A percentile compares a stretch with the other conserved stretches of the same genome.
Conservation (phyloP, 2,888 invertebrate species). For the Prenolepis imparis region DNA sequence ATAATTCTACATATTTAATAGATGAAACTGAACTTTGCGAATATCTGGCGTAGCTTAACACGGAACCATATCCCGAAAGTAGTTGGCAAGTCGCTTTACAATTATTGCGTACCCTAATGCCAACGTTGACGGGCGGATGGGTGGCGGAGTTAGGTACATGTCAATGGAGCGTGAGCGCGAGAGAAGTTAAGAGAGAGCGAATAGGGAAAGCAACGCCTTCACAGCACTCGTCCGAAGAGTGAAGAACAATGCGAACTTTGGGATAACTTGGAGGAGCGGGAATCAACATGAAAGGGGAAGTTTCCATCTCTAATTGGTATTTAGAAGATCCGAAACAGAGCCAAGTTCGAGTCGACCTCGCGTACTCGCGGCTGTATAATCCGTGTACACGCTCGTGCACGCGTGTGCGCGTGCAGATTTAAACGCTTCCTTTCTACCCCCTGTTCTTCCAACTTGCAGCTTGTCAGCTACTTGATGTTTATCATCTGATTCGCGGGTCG, state of each 20-base stretch:
- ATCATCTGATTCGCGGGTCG: slow-evolving; percentile 80
- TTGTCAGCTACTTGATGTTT: slow-evolving; percentile 79
- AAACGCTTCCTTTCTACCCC: slow-evolving; percentile 37
- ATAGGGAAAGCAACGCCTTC: slow-evolving; percentile 65
- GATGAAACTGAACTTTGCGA: slow-evolving; percentile 3
- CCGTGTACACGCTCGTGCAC: slow-evolving; percentile 32
- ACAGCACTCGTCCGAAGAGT: slow-evolving; percentile 69
- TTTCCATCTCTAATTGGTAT: slow-evolving; percentile 85
- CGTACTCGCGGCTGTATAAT: slow-evolving; percentile 50
- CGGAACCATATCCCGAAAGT: slow-evolving; percentile 80
- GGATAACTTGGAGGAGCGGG: slow-evolving; percentile 82
- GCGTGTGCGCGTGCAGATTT: slow-evolving; percentile 60
- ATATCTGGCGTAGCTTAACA: slow-evolving; percentile 47
- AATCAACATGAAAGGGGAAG: slow-evolving; percentile 86
- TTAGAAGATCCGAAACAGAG: slow-evolving; percentile 85
- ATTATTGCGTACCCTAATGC: slow-evolving; percentile 79
- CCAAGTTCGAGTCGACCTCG: slow-evolving; percentile 74
- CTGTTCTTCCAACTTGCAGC: slow-evolving; percentile 61
- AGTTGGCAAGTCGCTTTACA: slow-evolving; percentile 76
- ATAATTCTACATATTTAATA: slow-evolving; percentile 15
- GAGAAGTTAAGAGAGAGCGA: slow-evolving; percentile 57
- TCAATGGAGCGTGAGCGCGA: slow-evolving; percentile 39
- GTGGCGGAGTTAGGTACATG: slow-evolving; percentile 37
- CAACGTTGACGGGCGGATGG: slow-evolving; percentile 72
- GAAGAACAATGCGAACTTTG: slow-evolving; percentile 84